A percentile compares a stretch with the other conserved stretches of the same genome.
Conservation (phyloP, 2,888 invertebrate species). For the Stomorhina lunata region DNA sequence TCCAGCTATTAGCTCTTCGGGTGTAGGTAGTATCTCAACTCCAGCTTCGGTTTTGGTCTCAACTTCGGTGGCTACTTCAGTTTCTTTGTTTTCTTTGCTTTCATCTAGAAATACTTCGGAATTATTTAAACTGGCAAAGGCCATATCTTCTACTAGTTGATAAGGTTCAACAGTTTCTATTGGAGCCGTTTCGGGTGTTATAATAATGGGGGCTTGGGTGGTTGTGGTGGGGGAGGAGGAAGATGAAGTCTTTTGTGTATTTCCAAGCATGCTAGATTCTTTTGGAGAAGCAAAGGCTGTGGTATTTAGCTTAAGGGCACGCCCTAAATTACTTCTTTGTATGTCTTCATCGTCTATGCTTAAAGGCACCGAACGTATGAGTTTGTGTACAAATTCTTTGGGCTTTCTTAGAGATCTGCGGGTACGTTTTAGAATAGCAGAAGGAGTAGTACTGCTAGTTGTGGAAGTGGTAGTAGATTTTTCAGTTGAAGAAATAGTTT, state of each 20-base stretch:
- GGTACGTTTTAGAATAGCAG: conserved; percentile 28
- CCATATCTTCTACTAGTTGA: conserved; percentile 75
- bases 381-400: conserved; percentile 75
- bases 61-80: conserved; percentile 63
- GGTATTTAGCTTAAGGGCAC: conserved; percentile 74
- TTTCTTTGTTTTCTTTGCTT: conserved; percentile 1
- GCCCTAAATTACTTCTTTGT: conserved; percentile 68
- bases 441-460: neutral
- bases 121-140: conserved; percentile 77
- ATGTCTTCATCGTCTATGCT: conserved; percentile 71
- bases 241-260: neutral
- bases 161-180: conserved; percentile 66
- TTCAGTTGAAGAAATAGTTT: neutral
- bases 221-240: neutral
- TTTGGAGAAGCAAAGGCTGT: conserved; percentile 73
- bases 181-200: conserved; percentile 4
- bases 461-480: neutral
- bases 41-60: conserved; percentile 23
- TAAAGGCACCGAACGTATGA: conserved; percentile 74
- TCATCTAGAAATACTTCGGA: conserved; percentile 68
- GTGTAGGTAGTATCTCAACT: conserved; percentile 75
- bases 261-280: conserved; percentile 19
- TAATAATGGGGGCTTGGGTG: conserved; percentile 13
- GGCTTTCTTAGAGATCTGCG: conserved; percentile 67
- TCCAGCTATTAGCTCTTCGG: conserved; percentile 76